Conservation (phyloP, 2,797 vertebrate species). For the Sciaenops ocellatus region DNA sequence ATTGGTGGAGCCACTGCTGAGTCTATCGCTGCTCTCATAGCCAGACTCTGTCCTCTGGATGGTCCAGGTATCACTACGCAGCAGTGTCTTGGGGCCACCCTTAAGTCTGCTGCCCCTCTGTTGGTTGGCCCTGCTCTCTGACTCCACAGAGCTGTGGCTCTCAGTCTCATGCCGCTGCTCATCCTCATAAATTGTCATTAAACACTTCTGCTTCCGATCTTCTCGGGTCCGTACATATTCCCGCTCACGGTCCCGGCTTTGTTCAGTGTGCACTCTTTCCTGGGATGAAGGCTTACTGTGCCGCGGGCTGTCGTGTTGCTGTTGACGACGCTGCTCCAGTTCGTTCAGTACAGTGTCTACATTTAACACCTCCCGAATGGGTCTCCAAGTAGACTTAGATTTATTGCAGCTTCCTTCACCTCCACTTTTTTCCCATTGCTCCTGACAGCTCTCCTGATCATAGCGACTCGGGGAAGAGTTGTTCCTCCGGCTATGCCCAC, state of each 20-base stretch:
- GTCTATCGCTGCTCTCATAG: conserved; percentile 95
- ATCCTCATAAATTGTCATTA: conserved; percentile 98
- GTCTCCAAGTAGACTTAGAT: conserved; percentile 91
- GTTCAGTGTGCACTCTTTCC: conserved; percentile 71
- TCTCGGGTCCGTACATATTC: conserved; percentile 80
- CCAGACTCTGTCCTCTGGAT: conserved; percentile 96
- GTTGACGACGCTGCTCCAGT: conserved; percentile 87
- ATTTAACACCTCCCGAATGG: conserved; percentile 93
- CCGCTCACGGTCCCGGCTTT: conserved; percentile 61
- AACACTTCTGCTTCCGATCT: conserved; percentile 88
- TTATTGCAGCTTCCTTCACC: conserved; percentile 81
- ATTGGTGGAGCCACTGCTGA: conserved; percentile 94
- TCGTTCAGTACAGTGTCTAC: conserved; percentile 96
- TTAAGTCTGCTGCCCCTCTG: conserved; percentile 79
- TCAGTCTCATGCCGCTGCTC: conserved; percentile 92
- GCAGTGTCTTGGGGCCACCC: conserved; percentile 84
- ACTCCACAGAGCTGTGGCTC: conserved; percentile 92
- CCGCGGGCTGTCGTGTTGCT: conserved; percentile 87
- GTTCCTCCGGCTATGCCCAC: conserved; percentile 62
- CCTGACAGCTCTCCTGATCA: conserved; percentile 87
- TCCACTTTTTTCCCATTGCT: conserved; percentile 86
- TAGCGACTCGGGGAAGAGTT: conserved; percentile 68
- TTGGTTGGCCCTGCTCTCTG: conserved; percentile 83
- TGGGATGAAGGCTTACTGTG: conserved; percentile 76
- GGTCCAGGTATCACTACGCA: conserved; percentile 90